A percentile compares a stretch with the other conserved stretches of the same genome.
Conservation (phyloP, 2,113 vertebrate genomes). For the Gallinago undulata region DNA sequence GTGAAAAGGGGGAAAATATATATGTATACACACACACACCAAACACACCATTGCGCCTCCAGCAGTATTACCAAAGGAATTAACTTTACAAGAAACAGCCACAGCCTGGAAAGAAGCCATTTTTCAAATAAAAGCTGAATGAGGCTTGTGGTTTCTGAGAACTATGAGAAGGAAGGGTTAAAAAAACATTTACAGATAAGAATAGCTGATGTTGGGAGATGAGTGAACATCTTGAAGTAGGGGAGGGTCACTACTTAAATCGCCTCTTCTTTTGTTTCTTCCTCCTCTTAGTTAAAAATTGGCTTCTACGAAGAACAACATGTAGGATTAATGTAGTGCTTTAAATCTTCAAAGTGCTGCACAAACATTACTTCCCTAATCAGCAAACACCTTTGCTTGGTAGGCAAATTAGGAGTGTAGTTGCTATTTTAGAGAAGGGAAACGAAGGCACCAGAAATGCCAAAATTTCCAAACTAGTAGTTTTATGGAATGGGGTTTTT, state of each 20-base stretch:
- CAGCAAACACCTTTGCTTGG: constrained; percentile 40
- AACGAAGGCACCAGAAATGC: neutral
- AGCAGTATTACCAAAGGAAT: constrained; percentile 58
- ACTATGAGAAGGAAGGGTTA: constrained; percentile 58
- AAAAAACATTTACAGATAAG: constrained; percentile 62
- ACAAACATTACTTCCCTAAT: constrained; percentile 44
- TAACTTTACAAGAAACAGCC: constrained; percentile 59
- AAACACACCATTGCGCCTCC: constrained; percentile 47
- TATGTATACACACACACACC: constrained; percentile 39
- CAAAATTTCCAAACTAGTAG: neutral
- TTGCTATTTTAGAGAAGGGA: constrained; percentile 1
- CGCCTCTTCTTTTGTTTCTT: neutral
- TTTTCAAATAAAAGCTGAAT: constrained; percentile 29
- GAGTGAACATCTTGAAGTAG: constrained; percentile 52
- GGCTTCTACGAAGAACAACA: neutral
- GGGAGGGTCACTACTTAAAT: constrained; percentile 55
- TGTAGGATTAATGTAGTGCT: constrained; percentile 48
- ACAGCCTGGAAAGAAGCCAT: constrained; percentile 32
- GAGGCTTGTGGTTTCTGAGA: constrained; percentile 53
- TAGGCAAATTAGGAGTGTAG: constrained; percentile 20
- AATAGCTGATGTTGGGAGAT: constrained; percentile 35
- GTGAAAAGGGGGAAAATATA: constrained; percentile 62
- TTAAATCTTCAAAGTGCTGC: constrained; percentile 47
- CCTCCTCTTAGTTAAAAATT: constrained; percentile 15
- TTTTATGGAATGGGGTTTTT: neutral